Base-by-base conservation (phyloP, 2,797 vertebrate species). In the Nyctibius grandis region DNA sequence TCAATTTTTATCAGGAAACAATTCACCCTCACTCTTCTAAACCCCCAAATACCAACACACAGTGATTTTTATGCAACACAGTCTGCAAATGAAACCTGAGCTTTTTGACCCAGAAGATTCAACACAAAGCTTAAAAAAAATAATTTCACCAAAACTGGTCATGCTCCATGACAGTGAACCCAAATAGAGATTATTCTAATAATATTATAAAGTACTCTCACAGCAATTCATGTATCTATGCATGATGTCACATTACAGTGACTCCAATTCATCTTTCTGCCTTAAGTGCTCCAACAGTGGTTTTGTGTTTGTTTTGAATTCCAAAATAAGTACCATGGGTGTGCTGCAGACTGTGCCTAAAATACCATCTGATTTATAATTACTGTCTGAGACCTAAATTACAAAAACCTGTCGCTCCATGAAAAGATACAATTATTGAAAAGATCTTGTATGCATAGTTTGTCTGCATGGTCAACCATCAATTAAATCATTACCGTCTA, bases 401-500 rank as follows among this genome's bases (percentile, higher is more conserved):
- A 98, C 84, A 96, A 94, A 96, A 97, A 92, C 85, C 80, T 94
- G 87, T 90, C 53, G 9, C 84, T 97, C 96, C 94, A 94, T 92
- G 78, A 97, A 97, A 97, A 98, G 89, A 93, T 96, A 45, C 64
- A 96, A 98, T 98, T 98, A 98, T 57, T 63, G 7, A 88, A 94
- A 97, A 96, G 75, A 94, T 96, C 95, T 96, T 95, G 95, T 93
- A 93, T 89, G 79, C 94, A 91, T 84, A 81, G 97, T 97, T 97
- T 96, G 94, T 97, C 93, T 36, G 56, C 87, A 93, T 75, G 90
- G 86, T 97, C 90, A 98, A 97, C 94, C 92, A 88, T 94, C 96
- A 98, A 96, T 98, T 98, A 98, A 97, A 97, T 97, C 96, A 97
- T 98, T 98, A 98, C 90, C 75, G 79, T 97, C 89, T 96, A 97